Evolutionary conservation across 2,797 vertebrate species (phyloP), one percentile per base, ranked within the genome.

Genomic region (Lindbergichthys nudifrons): DNA sequence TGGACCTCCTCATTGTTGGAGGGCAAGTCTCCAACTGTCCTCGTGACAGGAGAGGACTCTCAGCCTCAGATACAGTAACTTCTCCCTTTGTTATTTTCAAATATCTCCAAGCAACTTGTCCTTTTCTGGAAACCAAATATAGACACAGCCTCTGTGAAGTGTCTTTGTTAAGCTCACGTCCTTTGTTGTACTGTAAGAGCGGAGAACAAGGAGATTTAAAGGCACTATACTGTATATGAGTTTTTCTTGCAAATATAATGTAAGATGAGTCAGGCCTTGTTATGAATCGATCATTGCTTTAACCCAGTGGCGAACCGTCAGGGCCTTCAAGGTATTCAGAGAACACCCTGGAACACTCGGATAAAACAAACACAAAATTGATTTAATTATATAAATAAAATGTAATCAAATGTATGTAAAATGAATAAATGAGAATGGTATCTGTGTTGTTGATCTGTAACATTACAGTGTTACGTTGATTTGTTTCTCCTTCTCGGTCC

Each of bases 1-100:
- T 74, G 79, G 73, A 80, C 57, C 65, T 36, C 63, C 56, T 85
- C 77, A 61, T 72, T 87, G 82, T 84, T 74, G 72, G 59, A 84
- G 85, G 77, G 76, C 69, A 80, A 75, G 82, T 84, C 77, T 86
- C 81, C 77, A 79, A 70, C 81, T 86, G 81, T 84, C 66, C 62
- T 67, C 3, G 32, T 72, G 79, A 83, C 65, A 54, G 68, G 57
- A 65, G 1, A 46, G 61, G 32, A 36, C 32, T 36, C 7, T 36
- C 32, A 36, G 32, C 26, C 26, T 26, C 26, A 26, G 4, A 36
- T 36, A 36, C 32, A 36, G 32, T 36, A 36, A 65, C 1, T 18
- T 10, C 51, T 26, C 51, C 0, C 32, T 36, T 26, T 75, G 36
- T 70, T 47, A 42, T 54, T 19, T 43, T 21, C 30, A 69, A 72